These are phyloP conservation scores for Glossophaga mutica DNA, from an alignment of 2,797 vertebrate genomes.

Conservation along the genomic window DNA sequence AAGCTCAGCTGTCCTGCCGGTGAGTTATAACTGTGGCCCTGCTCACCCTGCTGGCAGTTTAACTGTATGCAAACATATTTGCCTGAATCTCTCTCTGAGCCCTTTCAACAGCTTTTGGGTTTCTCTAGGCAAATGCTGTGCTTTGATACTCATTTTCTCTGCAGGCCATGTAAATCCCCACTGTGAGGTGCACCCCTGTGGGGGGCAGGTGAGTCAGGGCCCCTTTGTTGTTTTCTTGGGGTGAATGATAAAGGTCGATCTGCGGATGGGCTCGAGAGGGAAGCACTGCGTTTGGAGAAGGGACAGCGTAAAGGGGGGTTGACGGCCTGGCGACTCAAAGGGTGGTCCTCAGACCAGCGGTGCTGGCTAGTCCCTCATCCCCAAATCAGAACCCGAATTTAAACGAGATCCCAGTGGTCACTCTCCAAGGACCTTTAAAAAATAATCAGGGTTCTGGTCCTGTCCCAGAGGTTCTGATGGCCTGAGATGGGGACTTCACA, in stretches of 20 bases:
- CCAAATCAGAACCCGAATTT: neutral
- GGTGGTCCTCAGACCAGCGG: neutral
- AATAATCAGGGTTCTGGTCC: fast-evolving
- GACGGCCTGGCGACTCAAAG: neutral
- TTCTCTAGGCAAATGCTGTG: conserved; percentile 51
- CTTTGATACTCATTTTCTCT: neutral
- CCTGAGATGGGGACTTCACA: neutral
- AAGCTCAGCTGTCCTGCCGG: neutral
- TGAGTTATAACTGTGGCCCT: neutral
- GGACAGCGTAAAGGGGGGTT: fast-evolving
- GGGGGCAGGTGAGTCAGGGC: neutral
- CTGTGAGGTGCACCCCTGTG: neutral
- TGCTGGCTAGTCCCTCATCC: fast-evolving
- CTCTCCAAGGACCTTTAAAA: neutral
- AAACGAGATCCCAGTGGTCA: neutral
- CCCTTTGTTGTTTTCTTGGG: fast-evolving
- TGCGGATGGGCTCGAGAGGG: neutral
- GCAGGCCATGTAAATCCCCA: neutral
- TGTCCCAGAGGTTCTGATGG: neutral
- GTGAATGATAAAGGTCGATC: neutral
- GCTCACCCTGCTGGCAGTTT: neutral
- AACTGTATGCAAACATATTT: conserved; percentile 14
- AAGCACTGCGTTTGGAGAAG: neutral
- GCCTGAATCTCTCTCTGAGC: neutral
- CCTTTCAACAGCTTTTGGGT: neutral